Conservation (phyloP, 2,888 invertebrate species). For the Mimas tiliae region DNA sequence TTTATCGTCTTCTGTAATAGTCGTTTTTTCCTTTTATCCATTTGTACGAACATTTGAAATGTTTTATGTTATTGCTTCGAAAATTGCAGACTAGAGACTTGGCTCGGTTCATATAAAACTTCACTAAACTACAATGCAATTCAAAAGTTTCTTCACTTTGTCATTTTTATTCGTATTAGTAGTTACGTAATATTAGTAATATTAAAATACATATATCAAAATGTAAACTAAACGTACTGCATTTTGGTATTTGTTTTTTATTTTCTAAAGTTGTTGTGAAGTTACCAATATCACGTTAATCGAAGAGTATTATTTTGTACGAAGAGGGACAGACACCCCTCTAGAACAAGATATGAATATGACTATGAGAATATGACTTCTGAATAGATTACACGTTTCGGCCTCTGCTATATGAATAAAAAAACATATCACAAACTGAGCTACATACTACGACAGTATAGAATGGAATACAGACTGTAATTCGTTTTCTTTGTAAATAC, state of each 20-base stretch:
- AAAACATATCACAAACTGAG: too few relatives aligned
- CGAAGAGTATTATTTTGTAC: not conserved
- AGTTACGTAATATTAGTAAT: not conserved
- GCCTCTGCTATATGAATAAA: too few relatives aligned
- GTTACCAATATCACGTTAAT: not conserved
- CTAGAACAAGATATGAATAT: too few relatives aligned
- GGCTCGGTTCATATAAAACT: not conserved
- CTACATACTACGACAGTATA: too few relatives aligned
- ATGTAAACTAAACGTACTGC: not conserved
- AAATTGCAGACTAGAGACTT: not conserved
- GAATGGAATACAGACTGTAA: too few relatives aligned
- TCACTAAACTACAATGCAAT: slow-evolving; percentile 7
- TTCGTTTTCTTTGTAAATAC: too few relatives aligned
- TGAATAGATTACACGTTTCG: too few relatives aligned
- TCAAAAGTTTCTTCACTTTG: not conserved
- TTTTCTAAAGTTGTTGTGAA: not conserved
- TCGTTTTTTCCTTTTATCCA: slow-evolving; percentile 15
- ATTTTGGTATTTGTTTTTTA: not conserved
- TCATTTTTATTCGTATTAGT: slow-evolving; percentile 2
- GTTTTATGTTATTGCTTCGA: slow-evolving; percentile 18
- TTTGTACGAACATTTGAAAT: slow-evolving; percentile 3
- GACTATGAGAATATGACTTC: not conserved
- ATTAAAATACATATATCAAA: slow-evolving; percentile 2
- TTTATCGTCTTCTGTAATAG: slow-evolving; percentile 1
- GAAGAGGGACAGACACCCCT: too few relatives aligned